A percentile compares a stretch with the other conserved stretches of the same genome.
Evolutionary conservation across 2,113 vertebrate species (phyloP).

Genomic region (Lates calcarifer): DNA sequence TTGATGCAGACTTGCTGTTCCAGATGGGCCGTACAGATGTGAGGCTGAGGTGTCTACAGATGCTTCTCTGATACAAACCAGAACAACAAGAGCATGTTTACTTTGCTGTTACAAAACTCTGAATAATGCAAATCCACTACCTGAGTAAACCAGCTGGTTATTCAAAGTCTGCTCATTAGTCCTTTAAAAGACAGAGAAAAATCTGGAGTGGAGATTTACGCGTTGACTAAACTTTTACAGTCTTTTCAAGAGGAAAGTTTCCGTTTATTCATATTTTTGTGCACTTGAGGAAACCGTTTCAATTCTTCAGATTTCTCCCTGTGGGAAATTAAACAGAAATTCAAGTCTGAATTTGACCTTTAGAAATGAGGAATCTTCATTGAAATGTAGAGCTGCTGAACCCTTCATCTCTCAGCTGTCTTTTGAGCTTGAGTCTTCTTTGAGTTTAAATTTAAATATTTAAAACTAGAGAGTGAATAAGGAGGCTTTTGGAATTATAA

Average conservation of each 20-base stretch:
- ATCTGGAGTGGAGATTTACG: background rate
- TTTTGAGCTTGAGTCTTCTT: too few species aligned
- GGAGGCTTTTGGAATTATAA: background rate
- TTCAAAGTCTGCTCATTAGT: background rate
- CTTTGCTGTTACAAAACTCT: conserved; percentile 1
- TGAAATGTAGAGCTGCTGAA: background rate
- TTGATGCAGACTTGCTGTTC: too few species aligned
- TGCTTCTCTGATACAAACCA: background rate
- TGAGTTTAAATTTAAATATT: background rate
- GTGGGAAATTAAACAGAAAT: background rate
- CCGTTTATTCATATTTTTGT: background rate
- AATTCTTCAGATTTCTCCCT: background rate
- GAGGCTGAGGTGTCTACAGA: background rate
- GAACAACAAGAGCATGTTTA: background rate
- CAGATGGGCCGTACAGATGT: background rate
- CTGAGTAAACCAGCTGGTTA: background rate
- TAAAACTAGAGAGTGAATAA: background rate
- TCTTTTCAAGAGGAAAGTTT: background rate
- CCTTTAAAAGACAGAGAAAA: background rate
- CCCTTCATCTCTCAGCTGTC: conserved; percentile 2
- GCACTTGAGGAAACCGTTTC: background rate
- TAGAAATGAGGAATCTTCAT: conserved; percentile 6
- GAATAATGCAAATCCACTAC: background rate
- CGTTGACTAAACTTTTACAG: background rate
- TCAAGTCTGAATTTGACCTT: background rate